Percentiles rank a stretch among this genome's conserved stretches.
Conservation (phyloP, 1,140 invertebrate species). For the Augochlora pura region DNA sequence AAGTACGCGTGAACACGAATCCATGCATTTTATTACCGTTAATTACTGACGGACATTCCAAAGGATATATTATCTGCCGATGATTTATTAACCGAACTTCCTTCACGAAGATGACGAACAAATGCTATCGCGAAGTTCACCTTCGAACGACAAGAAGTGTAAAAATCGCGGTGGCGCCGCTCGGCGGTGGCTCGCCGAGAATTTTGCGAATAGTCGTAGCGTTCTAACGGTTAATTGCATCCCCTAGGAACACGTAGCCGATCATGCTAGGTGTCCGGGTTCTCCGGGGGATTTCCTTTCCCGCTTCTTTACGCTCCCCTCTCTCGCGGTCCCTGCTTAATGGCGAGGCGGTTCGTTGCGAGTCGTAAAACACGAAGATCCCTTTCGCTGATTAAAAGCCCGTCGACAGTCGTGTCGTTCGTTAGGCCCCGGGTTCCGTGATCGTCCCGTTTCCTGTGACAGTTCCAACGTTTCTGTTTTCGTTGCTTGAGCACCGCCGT, state of each 20-base stretch:
- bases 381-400: constrained; percentile 37
- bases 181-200: too few species aligned
- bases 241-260: background rate
- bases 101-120: too few species aligned
- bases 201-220: too few species aligned
- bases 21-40: too few species aligned
- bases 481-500: background rate
- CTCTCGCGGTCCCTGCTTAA: background rate
- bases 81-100: too few species aligned
- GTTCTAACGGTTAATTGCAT: background rate
- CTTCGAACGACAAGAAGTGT: too few species aligned
- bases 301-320: constrained; percentile 5
- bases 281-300: constrained; percentile 4
- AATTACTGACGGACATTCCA: too few species aligned
- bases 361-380: constrained; percentile 43
- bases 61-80: too few species aligned
- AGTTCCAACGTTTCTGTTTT: constrained; percentile 39
- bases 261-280: background rate
- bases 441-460: constrained; percentile 32
- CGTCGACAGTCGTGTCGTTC: constrained; percentile 38
- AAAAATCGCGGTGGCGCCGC: too few species aligned
- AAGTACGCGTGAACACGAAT: too few species aligned
- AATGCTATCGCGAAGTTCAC: too few species aligned
- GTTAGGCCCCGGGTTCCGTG: constrained; percentile 23
- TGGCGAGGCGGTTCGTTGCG: constrained; percentile 28